phyloP scores from a whole-genome alignment of 2,797 vertebrate species.

The Huso huso region DNA sequence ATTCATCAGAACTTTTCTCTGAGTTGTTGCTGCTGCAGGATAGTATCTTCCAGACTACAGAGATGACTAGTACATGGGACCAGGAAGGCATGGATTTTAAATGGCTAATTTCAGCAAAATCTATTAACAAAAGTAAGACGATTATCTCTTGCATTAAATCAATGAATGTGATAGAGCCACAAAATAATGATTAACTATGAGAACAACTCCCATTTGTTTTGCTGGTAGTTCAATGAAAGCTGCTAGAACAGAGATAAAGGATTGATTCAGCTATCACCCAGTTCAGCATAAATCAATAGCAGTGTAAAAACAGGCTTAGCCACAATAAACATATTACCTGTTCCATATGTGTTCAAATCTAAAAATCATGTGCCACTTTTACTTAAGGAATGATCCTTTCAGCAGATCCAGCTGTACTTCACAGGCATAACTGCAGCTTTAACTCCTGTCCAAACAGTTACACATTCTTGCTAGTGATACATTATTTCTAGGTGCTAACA shows the following conservation, averaged over 20 bases:
- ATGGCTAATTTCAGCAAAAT: slow-evolving; percentile 40
- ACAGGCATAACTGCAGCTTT: too few relatives aligned
- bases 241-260: slow-evolving; percentile 11
- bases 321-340: too few relatives aligned
- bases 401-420: too few relatives aligned
- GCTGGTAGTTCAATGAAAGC: slow-evolving; percentile 14
- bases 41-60: slow-evolving; percentile 12
- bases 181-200: slow-evolving; percentile 17
- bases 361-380: too few relatives aligned
- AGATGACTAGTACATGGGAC: slow-evolving; percentile 35
- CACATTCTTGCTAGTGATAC: too few relatives aligned
- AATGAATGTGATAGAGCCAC: slow-evolving; percentile 32
- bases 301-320: too few relatives aligned
- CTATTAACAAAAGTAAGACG: slow-evolving; percentile 29
- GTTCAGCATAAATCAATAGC: slow-evolving; percentile 6
- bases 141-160: slow-evolving; percentile 43
- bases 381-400: too few relatives aligned
- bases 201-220: slow-evolving; percentile 12
- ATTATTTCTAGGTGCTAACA: too few relatives aligned
- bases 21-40: too few relatives aligned
- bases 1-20: neutral
- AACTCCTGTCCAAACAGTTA: too few relatives aligned
- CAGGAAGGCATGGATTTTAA: slow-evolving; percentile 38
- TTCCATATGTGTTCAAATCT: too few relatives aligned
- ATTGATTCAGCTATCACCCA: slow-evolving; percentile 3